A percentile compares a stretch with the other conserved stretches of the same genome.
These are phyloP conservation scores for Orius insidiosus DNA, from an alignment of 1,140 invertebrate species.

Conservation along the genomic window DNA sequence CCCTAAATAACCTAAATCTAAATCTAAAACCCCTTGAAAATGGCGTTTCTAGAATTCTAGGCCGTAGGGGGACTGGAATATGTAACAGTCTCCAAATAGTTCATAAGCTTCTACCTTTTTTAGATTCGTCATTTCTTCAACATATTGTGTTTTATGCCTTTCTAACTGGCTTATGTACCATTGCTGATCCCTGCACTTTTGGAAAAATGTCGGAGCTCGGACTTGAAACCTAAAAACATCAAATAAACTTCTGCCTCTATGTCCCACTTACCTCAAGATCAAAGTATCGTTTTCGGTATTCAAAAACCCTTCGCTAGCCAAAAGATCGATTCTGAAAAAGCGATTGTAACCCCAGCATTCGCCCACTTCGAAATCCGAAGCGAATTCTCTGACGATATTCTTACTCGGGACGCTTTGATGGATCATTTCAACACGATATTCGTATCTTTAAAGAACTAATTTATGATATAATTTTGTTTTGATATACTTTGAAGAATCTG, in stretches of 20 bases:
- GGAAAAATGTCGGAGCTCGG: constrained; percentile 80
- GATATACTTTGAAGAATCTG: constrained; percentile 76
- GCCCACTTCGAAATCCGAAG: constrained; percentile 91
- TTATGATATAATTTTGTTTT: too few relatives aligned
- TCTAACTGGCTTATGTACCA: constrained; percentile 83
- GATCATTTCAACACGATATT: constrained; percentile 90
- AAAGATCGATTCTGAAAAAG: constrained; percentile 77
- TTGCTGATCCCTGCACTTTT: constrained; percentile 80
- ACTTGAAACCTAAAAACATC: constrained; percentile 59
- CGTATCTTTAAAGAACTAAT: constrained; percentile 44
- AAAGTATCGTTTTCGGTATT: constrained; percentile 56
- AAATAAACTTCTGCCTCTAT: too few relatives aligned
- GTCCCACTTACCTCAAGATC: constrained; percentile 39
- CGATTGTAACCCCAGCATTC: constrained; percentile 95
- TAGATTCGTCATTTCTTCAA: constrained; percentile 65
- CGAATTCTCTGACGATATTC: constrained; percentile 81
- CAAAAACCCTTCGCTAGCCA: constrained; percentile 78
- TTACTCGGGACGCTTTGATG: constrained; percentile 77
- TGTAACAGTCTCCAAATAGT: too few relatives aligned
- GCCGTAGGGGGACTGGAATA: too few relatives aligned
- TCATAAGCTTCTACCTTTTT: constrained; percentile 30
- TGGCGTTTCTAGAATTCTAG: too few relatives aligned
- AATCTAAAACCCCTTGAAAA: too few relatives aligned
- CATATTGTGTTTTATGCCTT: constrained; percentile 60
- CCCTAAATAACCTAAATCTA: too few relatives aligned